Percentiles rank a stretch among this genome's conserved stretches.
phyloP scores from a whole-genome alignment of 2,888 invertebrate species.

The Dermolepida albohirtum region DNA sequence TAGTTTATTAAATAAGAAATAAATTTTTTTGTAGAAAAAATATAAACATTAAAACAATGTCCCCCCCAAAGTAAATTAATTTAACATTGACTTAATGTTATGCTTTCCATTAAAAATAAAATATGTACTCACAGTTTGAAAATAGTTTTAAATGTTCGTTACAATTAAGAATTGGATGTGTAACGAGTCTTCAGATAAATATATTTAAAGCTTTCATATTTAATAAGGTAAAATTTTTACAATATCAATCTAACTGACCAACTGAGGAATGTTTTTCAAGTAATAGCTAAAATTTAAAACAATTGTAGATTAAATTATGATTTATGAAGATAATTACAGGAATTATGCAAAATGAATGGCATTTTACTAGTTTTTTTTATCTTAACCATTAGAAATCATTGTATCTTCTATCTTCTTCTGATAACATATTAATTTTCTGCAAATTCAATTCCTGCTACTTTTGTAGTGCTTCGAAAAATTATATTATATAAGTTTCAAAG shows the following conservation, averaged over 20 bases:
- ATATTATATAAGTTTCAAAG: constrained; percentile 80
- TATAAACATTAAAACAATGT: too few species aligned
- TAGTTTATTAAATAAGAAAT: too few species aligned
- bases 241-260: constrained; percentile 77
- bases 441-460: constrained; percentile 74
- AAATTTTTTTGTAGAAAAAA: too few species aligned
- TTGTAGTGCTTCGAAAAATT: constrained; percentile 76
- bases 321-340: constrained; percentile 67
- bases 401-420: constrained; percentile 74
- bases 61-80: too few species aligned
- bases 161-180: constrained; percentile 77
- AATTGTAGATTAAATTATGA: neutral
- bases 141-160: constrained; percentile 74
- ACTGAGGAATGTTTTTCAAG: constrained; percentile 78
- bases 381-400: constrained; percentile 80
- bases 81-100: too few species aligned
- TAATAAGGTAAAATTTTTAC: constrained; percentile 75
- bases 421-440: constrained; percentile 74
- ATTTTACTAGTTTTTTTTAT: constrained; percentile 72
- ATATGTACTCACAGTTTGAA: constrained; percentile 68
- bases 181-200: constrained; percentile 74
- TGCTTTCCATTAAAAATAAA: too few species aligned
- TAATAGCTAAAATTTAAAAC: constrained; percentile 69
- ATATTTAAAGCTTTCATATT: constrained; percentile 75
- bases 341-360: constrained; percentile 75